These are phyloP conservation scores for Cetonia aurata DNA, from an alignment of 2,888 invertebrate species.

Conservation along the genomic window DNA sequence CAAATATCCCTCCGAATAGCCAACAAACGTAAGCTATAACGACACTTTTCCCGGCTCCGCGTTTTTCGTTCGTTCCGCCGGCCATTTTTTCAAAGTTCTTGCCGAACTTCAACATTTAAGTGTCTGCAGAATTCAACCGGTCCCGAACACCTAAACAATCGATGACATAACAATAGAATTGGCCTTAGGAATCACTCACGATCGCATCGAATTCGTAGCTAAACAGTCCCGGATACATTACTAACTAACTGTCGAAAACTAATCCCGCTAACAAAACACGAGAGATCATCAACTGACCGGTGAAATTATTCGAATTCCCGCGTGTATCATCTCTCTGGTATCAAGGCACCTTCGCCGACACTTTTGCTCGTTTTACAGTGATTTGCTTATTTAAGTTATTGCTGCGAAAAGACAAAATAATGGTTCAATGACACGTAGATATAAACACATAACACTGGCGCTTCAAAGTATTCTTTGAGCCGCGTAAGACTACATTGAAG, in stretches of 20 bases:
- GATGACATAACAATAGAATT: background rate
- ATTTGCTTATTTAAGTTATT: too few relatives aligned
- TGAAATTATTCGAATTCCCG: background rate
- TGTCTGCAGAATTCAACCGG: slow-evolving; percentile 44
- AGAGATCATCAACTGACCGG: background rate
- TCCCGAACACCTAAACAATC: slow-evolving; percentile 1
- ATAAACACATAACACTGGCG: slow-evolving; percentile 7
- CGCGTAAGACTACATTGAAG: slow-evolving; percentile 8
- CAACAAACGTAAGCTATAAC: slow-evolving; percentile 85
- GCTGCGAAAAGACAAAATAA: too few relatives aligned
- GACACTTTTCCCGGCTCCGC: slow-evolving; percentile 67
- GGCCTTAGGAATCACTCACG: background rate
- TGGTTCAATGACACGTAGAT: slow-evolving; percentile 46
- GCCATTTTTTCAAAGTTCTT: slow-evolving; percentile 36
- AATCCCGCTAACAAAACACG: background rate
- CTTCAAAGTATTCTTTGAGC: background rate
- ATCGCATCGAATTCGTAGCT: background rate
- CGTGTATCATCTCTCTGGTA: too few relatives aligned
- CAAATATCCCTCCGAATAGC: slow-evolving; percentile 90
- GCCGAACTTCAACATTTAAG: slow-evolving; percentile 36
- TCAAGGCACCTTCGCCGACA: too few relatives aligned
- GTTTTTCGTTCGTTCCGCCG: slow-evolving; percentile 7
- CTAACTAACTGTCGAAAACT: slow-evolving; percentile 5
- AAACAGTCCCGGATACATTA: background rate
- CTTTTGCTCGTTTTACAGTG: too few relatives aligned